A percentile compares a stretch with the other conserved stretches of the same genome.
phyloP scores from a whole-genome alignment of 2,113 vertebrate genomes.

The Hippocampus abdominalis region DNA sequence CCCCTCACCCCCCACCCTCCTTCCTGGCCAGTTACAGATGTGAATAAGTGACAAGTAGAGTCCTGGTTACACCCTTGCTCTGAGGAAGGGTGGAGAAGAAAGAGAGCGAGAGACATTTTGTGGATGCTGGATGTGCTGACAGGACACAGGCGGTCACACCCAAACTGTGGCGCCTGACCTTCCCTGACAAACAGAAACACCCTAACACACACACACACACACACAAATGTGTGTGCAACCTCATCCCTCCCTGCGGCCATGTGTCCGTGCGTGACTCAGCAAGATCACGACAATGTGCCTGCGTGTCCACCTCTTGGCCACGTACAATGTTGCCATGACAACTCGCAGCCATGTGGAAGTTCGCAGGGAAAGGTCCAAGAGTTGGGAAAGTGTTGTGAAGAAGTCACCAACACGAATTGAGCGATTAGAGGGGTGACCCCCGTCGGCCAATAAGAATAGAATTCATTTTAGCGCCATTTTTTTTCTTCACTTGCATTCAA shows the following conservation, averaged over 20 bases:
- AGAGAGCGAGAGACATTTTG: slow-evolving; percentile 37
- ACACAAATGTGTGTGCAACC: slow-evolving; percentile 29
- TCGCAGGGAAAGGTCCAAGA: not conserved
- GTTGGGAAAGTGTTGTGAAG: not conserved
- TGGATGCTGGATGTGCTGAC: slow-evolving; percentile 69
- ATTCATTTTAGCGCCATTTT: too few species aligned
- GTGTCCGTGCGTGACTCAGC: slow-evolving; percentile 56
- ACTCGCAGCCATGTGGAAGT: not conserved
- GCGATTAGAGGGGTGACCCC: not conserved
- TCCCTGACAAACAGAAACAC: slow-evolving; percentile 59
- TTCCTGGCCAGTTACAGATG: slow-evolving; percentile 57
- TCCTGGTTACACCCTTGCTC: slow-evolving; percentile 65
- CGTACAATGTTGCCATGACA: not conserved
- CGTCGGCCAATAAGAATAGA: not conserved
- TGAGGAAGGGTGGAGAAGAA: slow-evolving; percentile 51
- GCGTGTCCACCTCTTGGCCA: not conserved
- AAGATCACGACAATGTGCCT: slow-evolving; percentile 34
- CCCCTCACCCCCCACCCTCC: slow-evolving; percentile 10
- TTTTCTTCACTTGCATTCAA: not conserved
- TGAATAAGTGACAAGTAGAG: slow-evolving; percentile 63
- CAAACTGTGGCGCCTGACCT: slow-evolving; percentile 68
- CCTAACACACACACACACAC: slow-evolving; percentile 30
- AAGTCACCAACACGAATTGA: not conserved
- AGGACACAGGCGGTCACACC: slow-evolving; percentile 66
- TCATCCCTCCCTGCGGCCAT: slow-evolving; percentile 37